These are phyloP conservation scores for Pristionchus fissidentatus DNA, from an alignment of 2,888 invertebrate species.

Conservation along the genomic window DNA sequence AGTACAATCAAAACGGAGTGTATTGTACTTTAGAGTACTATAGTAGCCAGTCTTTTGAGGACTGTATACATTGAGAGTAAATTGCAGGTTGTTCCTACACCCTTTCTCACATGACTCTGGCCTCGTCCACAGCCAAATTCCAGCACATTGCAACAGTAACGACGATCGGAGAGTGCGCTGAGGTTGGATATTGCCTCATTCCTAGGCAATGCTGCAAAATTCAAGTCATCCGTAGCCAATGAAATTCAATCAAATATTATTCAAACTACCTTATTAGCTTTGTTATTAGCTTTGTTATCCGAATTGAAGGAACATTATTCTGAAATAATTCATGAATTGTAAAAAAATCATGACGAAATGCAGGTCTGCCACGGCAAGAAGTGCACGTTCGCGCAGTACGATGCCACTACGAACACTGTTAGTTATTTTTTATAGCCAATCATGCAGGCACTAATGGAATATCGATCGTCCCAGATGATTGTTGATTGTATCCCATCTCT, in stretches of 20 bases:
- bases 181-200: constrained; percentile 30
- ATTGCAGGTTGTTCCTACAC: constrained; percentile 70
- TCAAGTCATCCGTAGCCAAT: background rate
- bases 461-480: too few relatives aligned
- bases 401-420: constrained; percentile 66
- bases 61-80: background rate
- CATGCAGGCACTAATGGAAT: too few relatives aligned
- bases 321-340: background rate
- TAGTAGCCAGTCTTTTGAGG: too few relatives aligned
- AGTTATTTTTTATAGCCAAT: constrained; percentile 32
- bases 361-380: constrained; percentile 61
- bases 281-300: too few relatives aligned
- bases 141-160: constrained; percentile 61
- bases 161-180: constrained; percentile 70
- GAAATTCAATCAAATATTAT: background rate
- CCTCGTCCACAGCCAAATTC: constrained; percentile 62
- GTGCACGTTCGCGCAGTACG: constrained; percentile 71
- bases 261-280: too few relatives aligned
- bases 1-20: too few relatives aligned
- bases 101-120: constrained; percentile 63
- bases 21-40: too few relatives aligned
- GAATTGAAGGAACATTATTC: too few relatives aligned
- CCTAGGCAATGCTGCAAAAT: background rate
- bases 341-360: background rate
- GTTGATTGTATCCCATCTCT: too few relatives aligned